Evolutionary conservation across 2,113 vertebrate species (phyloP), one percentile per base, ranked within the genome.

Genomic region (Siniperca chuatsi): DNA sequence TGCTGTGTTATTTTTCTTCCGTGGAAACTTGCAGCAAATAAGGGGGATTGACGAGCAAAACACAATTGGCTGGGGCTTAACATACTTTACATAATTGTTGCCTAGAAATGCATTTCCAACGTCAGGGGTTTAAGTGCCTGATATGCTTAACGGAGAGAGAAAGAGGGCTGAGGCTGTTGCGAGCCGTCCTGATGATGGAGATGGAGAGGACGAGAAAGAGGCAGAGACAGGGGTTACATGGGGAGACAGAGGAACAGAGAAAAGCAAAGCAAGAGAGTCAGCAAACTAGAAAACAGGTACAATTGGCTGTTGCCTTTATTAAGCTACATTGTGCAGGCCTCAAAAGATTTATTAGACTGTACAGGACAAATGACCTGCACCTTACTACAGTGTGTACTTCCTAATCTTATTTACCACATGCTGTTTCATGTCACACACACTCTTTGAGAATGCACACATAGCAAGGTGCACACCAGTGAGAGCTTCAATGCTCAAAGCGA

Each of bases 21-120:
- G 10, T 58, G 33, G n/a, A 87, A 83, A 78, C 67, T 52, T 6
- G 1, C 8, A 48, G 71, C 66, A 81, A 87, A 87, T 77, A 81
- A 60, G 65, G 71, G 29, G 37, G 68, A 80, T 78, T 75, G 76
- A 77, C 35, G 52, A 77, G 80, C 68, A 74, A 73, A 77, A 61
- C 75, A 79, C 80, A 89, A 81, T 54, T 86, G 89, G 23, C 69
- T 72, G 57, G 29, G 69, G 83, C 82, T 87, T 89, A 86, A 48
- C 70, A 74, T 76, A 87, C 79, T 89, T 89, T 87, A 81, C 88
- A 92, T 92, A 87, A 90, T 84, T 85, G 80, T 89, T 84, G 62
- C 87, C 80, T 79, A 77, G 79, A 87, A 90, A 85, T 74, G 83
- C 84, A 62, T 82, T 92, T 66, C 58, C 62, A 76, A 35, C 69